Evolutionary conservation across 2,113 vertebrate genomes (phyloP).

Genomic region (Condylura cristata): DNA sequence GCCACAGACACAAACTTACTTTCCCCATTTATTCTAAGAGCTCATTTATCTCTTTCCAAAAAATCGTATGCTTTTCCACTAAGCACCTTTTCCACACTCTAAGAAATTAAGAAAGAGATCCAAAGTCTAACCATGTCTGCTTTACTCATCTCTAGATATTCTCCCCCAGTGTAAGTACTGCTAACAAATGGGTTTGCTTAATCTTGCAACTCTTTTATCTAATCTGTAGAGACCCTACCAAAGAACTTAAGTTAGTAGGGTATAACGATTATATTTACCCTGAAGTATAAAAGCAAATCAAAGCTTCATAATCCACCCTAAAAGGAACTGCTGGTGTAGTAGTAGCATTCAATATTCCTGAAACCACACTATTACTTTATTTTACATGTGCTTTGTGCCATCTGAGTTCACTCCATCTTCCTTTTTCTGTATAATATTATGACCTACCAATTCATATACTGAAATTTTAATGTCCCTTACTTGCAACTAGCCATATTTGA

Average conservation of each 20-base stretch:
- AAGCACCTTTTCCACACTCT: not conserved
- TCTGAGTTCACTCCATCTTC: not conserved
- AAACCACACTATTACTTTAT: not conserved
- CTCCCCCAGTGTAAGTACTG: not conserved
- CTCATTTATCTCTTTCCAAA: not conserved
- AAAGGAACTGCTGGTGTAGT: too few species aligned
- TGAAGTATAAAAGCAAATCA: not conserved
- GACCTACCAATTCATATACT: not conserved
- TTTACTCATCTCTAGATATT: not conserved
- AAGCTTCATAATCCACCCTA: not conserved
- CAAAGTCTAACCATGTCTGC: not conserved
- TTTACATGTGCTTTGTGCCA: not conserved
- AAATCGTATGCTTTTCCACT: not conserved
- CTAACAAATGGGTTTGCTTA: not conserved
- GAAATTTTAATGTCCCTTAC: not conserved
- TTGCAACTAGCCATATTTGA: not conserved
- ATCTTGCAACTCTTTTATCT: not conserved
- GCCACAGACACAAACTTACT: not conserved
- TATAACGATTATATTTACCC: not conserved
- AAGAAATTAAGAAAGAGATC: not conserved
- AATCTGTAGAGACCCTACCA: not conserved
- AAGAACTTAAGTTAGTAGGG: not conserved
- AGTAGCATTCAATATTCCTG: too few species aligned
- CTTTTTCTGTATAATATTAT: not conserved
- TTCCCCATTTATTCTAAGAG: not conserved